Evolutionary conservation across 2,888 invertebrate species (phyloP), one percentile per base, ranked within the genome.

Genomic region (Epinotia nisella): DNA sequence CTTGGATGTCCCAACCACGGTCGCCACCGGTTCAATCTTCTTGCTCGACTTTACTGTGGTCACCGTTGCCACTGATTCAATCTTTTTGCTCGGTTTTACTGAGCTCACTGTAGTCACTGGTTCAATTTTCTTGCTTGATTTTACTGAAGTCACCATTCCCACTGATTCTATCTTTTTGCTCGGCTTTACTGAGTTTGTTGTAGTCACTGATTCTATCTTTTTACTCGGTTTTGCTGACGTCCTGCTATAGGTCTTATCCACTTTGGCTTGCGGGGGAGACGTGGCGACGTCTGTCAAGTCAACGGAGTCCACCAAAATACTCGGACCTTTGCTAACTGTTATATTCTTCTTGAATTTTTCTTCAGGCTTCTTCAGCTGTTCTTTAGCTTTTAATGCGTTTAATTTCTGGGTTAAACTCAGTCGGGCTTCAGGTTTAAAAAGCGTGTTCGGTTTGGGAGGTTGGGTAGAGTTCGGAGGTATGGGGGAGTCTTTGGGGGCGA

Each of bases 1-100:
- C 75, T 83, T 84, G 7, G 83, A 81, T 7, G 76, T 75, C 11
- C 76, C 78, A 24, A 67, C 70, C 5, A 77, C 61, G 11, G 76
- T 76, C 41, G 67, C 17, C 11, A 65, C 15, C n/a, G 58, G 4
- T 19, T 70, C 70, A 11, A 15, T 56, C 21, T 70, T 73, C 15
- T 35, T 67, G 58, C n/a, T n/a, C 45, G 45, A 7, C n/a, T 49
- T 49, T 11, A 65, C 17, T 19, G 51, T 21, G 24, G 21, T 17
- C 4, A 76, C 59, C 10, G 76, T 76, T 19, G 67, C 15, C 9
- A 67, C 11, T 11, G 58, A 2, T n/a, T 70, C 70, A 10, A 15
- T 51, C 17, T 70, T 74, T 4, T 24, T 59, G 19, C 7, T 67
- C 24, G 66, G 11, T 15, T 59, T 71, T 15, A 59, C 24, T 41